Percentiles rank a stretch among this genome's conserved stretches.
phyloP scores from a whole-genome alignment of 2,888 invertebrate genomes.

The Coelogynopora nodosa region DNA sequence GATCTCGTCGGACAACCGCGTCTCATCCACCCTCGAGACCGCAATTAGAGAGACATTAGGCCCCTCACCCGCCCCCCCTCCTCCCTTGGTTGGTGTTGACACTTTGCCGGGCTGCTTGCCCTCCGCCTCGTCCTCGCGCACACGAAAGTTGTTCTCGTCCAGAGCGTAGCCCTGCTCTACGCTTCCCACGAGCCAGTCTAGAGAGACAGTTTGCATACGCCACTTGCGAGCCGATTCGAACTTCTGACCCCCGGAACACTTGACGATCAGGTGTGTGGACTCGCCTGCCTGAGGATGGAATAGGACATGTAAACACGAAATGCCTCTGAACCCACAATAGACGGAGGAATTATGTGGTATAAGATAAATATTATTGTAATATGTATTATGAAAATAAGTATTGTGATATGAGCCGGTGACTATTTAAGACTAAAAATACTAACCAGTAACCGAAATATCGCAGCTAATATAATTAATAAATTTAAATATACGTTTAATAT shows the following conservation, averaged over 20 bases:
- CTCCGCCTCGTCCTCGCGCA: neutral
- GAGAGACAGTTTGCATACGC: slow-evolving; percentile 70
- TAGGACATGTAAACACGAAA: too few species aligned
- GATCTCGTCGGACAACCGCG: neutral
- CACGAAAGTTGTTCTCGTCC: slow-evolving; percentile 35
- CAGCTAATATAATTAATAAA: too few species aligned
- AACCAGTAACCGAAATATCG: too few species aligned
- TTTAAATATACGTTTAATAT: too few species aligned
- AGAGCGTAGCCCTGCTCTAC: slow-evolving; percentile 55
- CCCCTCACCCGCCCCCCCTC: neutral
- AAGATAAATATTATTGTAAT: too few species aligned
- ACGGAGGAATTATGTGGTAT: too few species aligned
- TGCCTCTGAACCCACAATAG: too few species aligned
- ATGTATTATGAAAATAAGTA: too few species aligned
- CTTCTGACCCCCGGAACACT: slow-evolving; percentile 67
- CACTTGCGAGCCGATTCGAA: slow-evolving; percentile 67
- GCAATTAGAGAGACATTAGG: neutral
- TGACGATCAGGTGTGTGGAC: slow-evolving; percentile 63
- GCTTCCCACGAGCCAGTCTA: slow-evolving; percentile 78
- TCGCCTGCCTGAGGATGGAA: too few species aligned
- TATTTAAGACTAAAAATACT: too few species aligned
- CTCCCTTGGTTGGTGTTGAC: neutral
- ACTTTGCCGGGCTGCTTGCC: neutral
- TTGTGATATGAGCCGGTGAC: too few species aligned
- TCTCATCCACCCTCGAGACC: neutral